phyloP scores from a whole-genome alignment of 2,888 invertebrate species.

The Athetis lepigone region DNA sequence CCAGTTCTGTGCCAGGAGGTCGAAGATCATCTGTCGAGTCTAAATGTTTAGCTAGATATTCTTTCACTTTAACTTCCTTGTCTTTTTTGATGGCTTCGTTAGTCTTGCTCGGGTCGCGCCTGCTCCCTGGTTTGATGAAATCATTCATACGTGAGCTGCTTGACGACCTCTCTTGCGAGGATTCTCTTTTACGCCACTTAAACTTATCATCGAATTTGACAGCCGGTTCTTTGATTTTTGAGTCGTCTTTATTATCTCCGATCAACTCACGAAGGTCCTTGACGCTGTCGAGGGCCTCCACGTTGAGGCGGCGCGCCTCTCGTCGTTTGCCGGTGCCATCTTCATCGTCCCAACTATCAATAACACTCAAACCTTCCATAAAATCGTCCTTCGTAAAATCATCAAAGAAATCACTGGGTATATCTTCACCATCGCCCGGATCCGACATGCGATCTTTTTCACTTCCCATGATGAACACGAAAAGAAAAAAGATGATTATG shows the following conservation, averaged over 20 bases:
- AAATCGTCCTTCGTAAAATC: slow-evolving; percentile 86
- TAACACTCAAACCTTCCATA: slow-evolving; percentile 86
- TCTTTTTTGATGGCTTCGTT: slow-evolving; percentile 85
- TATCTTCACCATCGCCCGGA: slow-evolving; percentile 78
- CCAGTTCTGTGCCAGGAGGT: slow-evolving; percentile 87
- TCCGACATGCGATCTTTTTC: slow-evolving; percentile 65
- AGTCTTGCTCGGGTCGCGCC: slow-evolving; percentile 85
- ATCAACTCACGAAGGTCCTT: slow-evolving; percentile 80
- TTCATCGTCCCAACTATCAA: slow-evolving; percentile 85
- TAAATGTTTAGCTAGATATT: slow-evolving; percentile 82
- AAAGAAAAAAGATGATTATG: slow-evolving; percentile 30
- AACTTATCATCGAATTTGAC: slow-evolving; percentile 37
- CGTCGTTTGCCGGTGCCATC: slow-evolving; percentile 44
- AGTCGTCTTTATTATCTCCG: slow-evolving; percentile 59
- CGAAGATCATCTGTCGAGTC: slow-evolving; percentile 81
- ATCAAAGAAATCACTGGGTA: slow-evolving; percentile 88
- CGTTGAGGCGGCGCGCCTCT: slow-evolving; percentile 63
- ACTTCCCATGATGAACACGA: slow-evolving; percentile 58
- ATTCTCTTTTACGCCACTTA: slow-evolving; percentile 42
- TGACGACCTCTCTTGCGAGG: slow-evolving; percentile 48
- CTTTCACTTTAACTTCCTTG: slow-evolving; percentile 86
- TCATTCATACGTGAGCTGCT: slow-evolving; percentile 72
- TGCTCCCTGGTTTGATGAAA: slow-evolving; percentile 84
- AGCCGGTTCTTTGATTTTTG: slow-evolving; percentile 19
- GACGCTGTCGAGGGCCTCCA: slow-evolving; percentile 72